phyloP scores from a whole-genome alignment of 2,113 vertebrate species.

The Barbus barbus region DNA sequence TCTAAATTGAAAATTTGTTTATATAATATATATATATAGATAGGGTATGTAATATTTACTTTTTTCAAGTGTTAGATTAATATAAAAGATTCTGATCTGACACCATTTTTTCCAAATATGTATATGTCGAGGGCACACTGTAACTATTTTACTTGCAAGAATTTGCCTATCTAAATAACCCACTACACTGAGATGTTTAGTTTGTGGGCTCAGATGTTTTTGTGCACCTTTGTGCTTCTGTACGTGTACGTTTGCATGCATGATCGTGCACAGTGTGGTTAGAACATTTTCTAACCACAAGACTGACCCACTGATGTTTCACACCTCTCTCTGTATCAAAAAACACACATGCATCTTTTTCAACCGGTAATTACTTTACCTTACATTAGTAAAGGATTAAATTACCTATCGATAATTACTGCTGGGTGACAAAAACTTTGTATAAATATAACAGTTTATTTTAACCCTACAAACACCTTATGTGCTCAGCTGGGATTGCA shows the following conservation, averaged over 20 bases:
- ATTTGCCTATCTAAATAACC: background rate
- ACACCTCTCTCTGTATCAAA: background rate
- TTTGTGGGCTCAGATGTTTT: background rate
- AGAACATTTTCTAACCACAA: constrained; percentile 16
- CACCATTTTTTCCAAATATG: no score
- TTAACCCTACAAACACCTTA: background rate
- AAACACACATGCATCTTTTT: background rate
- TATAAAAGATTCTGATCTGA: no score
- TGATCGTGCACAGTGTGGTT: background rate
- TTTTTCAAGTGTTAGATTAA: no score
- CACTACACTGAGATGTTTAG: background rate
- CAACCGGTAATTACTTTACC: background rate
- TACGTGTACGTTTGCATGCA: background rate
- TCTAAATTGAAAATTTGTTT: background rate
- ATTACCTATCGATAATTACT: background rate
- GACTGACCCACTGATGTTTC: background rate
- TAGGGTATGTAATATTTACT: no score
- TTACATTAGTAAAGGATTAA: background rate
- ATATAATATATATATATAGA: no score
- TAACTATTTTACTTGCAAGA: background rate
- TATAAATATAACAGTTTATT: background rate
- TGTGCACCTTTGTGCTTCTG: background rate
- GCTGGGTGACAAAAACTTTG: background rate
- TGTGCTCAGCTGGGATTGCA: background rate
- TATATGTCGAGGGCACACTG: no score